A percentile compares a stretch with the other conserved stretches of the same genome.
Conservation (phyloP, 2,888 invertebrate genomes). For the Lamellibrachia columna region DNA sequence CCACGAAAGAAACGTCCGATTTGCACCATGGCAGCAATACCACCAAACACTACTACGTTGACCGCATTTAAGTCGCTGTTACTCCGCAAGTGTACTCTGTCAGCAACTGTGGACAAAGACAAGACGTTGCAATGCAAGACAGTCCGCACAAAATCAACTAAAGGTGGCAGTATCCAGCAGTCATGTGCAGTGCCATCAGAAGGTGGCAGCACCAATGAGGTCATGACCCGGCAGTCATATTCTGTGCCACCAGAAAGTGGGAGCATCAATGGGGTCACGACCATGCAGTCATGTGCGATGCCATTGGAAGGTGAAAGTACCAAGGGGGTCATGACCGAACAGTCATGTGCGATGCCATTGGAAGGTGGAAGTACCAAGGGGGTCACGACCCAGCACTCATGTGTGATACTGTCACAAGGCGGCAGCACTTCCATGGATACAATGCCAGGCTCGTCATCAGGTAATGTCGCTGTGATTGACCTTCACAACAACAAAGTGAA, state of each 20-base stretch:
- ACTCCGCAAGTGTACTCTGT: conserved; percentile 25
- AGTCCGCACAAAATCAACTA: background rate
- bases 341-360: background rate
- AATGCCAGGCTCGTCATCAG: no score
- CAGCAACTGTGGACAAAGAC: conserved; percentile 28
- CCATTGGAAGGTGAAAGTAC: no score
- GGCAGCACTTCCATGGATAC: no score
- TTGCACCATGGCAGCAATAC: conserved; percentile 30
- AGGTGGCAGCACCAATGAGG: no score
- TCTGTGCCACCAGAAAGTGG: no score
- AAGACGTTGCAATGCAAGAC: conserved; percentile 20
- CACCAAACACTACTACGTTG: conserved; percentile 29
- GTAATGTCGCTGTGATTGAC: background rate
- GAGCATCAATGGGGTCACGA: no score
- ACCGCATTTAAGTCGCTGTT: conserved; percentile 29
- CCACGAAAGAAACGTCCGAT: background rate
- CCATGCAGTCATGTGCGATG: no score
- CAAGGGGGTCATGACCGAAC: background rate
- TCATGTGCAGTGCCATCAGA: background rate
- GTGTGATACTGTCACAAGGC: background rate
- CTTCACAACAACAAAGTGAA: background rate
- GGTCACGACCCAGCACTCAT: background rate
- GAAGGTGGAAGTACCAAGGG: background rate
- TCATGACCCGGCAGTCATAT: no score
- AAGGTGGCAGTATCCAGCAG: background rate